Percentiles rank a stretch among this genome's conserved stretches.
These are phyloP conservation scores for Sarcophaga bullata DNA, from an alignment of 1,140 invertebrate genomes.

Conservation along the genomic window DNA sequence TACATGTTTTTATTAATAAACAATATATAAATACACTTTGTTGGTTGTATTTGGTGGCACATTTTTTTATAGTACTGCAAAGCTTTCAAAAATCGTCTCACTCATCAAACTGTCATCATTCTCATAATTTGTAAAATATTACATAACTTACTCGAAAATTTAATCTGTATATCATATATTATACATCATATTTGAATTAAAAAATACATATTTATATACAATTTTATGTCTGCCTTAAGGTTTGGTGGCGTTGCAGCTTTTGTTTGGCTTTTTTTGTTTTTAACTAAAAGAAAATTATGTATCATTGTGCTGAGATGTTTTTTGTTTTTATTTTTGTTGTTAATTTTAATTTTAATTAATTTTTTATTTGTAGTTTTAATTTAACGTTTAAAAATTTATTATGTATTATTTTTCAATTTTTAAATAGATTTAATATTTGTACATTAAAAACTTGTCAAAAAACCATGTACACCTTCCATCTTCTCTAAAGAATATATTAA, in stretches of 20 bases:
- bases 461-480: too few relatives aligned
- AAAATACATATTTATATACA: too few relatives aligned
- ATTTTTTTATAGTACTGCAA: background rate
- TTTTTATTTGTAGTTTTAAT: background rate
- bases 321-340: background rate
- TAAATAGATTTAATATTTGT: too few relatives aligned
- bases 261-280: background rate
- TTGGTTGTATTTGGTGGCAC: conserved; percentile 36
- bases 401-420: too few relatives aligned
- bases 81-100: background rate
- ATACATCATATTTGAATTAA: background rate
- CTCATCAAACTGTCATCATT: background rate
- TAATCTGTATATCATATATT: background rate
- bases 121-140: background rate
- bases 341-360: background rate
- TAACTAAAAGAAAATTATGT: background rate
- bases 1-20: background rate
- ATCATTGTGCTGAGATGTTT: background rate
- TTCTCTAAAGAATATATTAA: too few relatives aligned
- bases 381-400: too few relatives aligned
- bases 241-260: background rate
- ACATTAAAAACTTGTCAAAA: too few relatives aligned
- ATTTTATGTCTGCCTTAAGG: background rate
- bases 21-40: conserved; percentile 28
- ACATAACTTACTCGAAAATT: background rate